Conservation (phyloP, 2,113 vertebrate species). For the Eira barbara region DNA sequence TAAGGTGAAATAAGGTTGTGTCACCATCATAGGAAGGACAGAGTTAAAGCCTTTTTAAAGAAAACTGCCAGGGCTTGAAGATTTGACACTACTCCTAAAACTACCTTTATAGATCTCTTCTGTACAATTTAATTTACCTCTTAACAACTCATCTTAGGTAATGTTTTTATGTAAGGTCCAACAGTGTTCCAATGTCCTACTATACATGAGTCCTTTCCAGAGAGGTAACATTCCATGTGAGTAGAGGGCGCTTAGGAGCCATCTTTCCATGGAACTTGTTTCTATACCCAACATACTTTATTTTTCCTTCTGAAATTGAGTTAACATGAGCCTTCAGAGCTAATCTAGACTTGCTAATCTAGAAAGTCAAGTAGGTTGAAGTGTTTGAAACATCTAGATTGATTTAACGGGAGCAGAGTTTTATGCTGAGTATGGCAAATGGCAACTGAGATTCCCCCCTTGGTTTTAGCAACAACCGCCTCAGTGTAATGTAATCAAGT, state of each 20-base stretch:
- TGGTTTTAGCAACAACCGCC: conserved; percentile 17
- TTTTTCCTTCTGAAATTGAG: conserved; percentile 44
- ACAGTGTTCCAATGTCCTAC: background rate
- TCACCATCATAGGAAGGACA: background rate
- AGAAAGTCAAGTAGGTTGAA: background rate
- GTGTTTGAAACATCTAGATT: conserved; percentile 16
- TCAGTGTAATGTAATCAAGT: background rate
- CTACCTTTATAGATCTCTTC: background rate
- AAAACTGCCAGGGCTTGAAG: background rate
- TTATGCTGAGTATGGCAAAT: background rate
- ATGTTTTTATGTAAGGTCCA: background rate
- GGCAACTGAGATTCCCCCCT: background rate
- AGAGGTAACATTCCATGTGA: background rate
- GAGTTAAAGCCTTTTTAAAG: background rate
- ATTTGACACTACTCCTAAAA: background rate
- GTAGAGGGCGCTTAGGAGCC: background rate
- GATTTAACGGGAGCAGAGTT: conserved; percentile 16
- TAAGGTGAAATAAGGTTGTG: background rate
- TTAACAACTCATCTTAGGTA: background rate
- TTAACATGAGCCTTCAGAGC: conserved; percentile 26
- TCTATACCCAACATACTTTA: background rate
- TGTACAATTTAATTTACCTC: background rate
- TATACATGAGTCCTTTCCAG: background rate
- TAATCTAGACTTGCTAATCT: background rate
- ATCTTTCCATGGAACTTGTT: background rate